Percentiles rank a stretch among this genome's conserved stretches.
Conservation (phyloP, 1,140 invertebrate genomes). For the Lepidostoma basale region DNA sequence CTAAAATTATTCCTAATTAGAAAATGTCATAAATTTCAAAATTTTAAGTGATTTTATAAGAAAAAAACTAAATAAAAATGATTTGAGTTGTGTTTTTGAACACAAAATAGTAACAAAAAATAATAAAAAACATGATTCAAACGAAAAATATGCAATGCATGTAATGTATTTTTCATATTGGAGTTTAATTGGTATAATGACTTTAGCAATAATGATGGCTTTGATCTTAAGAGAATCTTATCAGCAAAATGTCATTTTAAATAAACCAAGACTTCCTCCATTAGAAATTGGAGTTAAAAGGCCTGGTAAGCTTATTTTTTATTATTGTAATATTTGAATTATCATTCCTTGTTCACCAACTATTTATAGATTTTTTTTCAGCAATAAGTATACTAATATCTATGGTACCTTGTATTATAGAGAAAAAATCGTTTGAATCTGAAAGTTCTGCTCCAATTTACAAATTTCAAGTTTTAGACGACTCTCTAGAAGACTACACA, state of each 20-base stretch:
- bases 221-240: constrained; percentile 14
- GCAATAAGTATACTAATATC: constrained; percentile 22
- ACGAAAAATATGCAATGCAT: neutral
- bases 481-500: constrained; percentile 3
- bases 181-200: constrained; percentile 10
- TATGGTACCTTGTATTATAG: constrained; percentile 24
- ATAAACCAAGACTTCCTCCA: neutral
- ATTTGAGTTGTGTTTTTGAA: no score
- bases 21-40: no score
- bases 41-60: no score
- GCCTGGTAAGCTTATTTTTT: neutral
- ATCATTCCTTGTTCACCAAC: neutral
- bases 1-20: no score
- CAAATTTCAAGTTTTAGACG: constrained; percentile 23
- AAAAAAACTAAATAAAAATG: no score
- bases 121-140: no score
- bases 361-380: constrained; percentile 17
- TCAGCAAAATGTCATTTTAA: constrained; percentile 15
- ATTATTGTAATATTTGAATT: neutral
- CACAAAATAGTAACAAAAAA: no score
- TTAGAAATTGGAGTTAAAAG: constrained; percentile 18
- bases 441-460: neutral
- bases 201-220: constrained; percentile 16
- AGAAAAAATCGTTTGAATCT: constrained; percentile 28
- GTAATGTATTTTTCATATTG: constrained; percentile 25